Evolutionary conservation across 1,140 invertebrate species (phyloP), one percentile per base, ranked within the genome.

Genomic region (Drosophila nigrodunni): DNA sequence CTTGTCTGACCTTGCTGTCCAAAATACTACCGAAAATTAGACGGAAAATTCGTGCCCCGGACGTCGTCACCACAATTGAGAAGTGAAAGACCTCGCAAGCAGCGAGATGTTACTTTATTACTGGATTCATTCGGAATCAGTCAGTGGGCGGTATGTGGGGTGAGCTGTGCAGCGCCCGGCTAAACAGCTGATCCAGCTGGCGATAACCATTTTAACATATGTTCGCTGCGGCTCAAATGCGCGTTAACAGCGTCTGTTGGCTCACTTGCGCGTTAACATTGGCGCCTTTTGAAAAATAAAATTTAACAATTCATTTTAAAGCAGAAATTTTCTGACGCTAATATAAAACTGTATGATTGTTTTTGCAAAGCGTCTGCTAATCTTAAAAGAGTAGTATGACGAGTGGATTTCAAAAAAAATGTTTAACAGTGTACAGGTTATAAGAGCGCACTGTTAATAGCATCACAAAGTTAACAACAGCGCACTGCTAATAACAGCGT

Each of bases 1-100:
- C 85, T 89, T 89, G 78, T 21, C 69, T 85, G 85, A 89, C 85
- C 85, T 89, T 89, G 85, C 50, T 44, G 25, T 66, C 43, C 37
- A 18, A 41, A 35, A 44, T 46, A 7, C 34, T 21, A 25, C 47
- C 49, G 61, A 64, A 64, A 64, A 15, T 21, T 52, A 30, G 61
- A 39, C 60, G 50, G 25, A 44, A 10, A 30, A 18, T 10, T 18
- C n/a, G 61, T 54, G 25, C 25, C 58, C 8, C n/a, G 7, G 43
- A 7, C 55, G 15, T 18, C 11, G 58, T n/a, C 50, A 6, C 46
- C 46, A 35, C 41, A 67, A 82, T 64, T 78, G 52, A 74, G 37
- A 49, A 47, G 44, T 76, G 52, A 49, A 75, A 69, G 58, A 78
- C 69, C 75, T 80, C 52, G 39, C 25, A 21, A 21, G 61, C 59